phyloP scores from a whole-genome alignment of 1,140 invertebrate genomes.

The Drosophila lacteicornis region DNA sequence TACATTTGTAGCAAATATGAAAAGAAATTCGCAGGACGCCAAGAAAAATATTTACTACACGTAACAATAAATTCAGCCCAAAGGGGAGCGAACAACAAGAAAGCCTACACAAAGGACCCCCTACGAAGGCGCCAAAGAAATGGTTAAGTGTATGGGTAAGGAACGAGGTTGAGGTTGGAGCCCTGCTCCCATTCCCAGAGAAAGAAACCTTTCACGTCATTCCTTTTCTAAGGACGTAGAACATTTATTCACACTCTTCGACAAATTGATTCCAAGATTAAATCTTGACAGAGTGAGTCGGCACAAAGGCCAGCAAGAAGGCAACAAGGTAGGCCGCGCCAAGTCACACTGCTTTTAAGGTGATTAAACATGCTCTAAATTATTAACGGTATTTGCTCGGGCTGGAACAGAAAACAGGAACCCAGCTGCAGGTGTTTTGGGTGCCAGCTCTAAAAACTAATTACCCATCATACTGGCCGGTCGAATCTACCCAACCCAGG shows the following conservation, averaged over 20 bases:
- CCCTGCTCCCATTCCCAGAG: conserved; percentile 44
- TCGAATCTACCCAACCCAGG: conserved; percentile 26
- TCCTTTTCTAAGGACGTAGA: conserved; percentile 23
- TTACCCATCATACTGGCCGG: conserved; percentile 26
- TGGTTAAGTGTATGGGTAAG: neutral
- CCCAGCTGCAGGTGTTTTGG: conserved; percentile 41
- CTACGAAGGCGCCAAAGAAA: neutral
- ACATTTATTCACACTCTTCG: conserved; percentile 65
- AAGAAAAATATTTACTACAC: conserved; percentile 70
- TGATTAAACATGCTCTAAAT: conserved; percentile 66
- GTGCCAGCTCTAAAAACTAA: conserved; percentile 52
- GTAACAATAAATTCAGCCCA: conserved; percentile 78
- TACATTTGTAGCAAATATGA: conserved; percentile 12
- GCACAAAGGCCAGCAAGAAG: conserved; percentile 16
- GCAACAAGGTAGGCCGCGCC: neutral
- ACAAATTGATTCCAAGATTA: conserved; percentile 79
- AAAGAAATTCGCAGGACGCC: conserved; percentile 32
- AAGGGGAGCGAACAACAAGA: conserved; percentile 43
- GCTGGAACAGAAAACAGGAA: neutral
- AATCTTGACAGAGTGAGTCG: conserved; percentile 54
- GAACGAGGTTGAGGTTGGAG: conserved; percentile 15
- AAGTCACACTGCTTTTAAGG: conserved; percentile 9
- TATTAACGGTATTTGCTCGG: conserved; percentile 27
- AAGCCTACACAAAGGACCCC: conserved; percentile 54
- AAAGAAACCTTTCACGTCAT: conserved; percentile 56